phyloP scores from a whole-genome alignment of 2,888 invertebrate genomes.

The Nymphalis urticae region DNA sequence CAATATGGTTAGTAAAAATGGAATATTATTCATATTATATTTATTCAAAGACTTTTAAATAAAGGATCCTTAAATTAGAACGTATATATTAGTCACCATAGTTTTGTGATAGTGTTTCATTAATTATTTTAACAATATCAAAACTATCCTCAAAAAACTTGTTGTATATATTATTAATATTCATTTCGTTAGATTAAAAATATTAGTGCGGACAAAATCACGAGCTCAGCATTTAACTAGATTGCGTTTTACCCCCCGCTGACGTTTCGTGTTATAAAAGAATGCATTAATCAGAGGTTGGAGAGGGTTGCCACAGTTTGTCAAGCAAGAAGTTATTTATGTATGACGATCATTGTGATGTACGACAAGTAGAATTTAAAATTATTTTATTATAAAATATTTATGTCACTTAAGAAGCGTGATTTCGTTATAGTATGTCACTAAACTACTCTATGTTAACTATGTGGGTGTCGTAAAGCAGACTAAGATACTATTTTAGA shows the following conservation, averaged over 20 bases:
- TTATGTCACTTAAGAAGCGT: not conserved
- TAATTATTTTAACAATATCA: too few relatives aligned
- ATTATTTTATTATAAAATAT: not conserved
- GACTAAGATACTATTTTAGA: too few relatives aligned
- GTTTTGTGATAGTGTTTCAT: too few relatives aligned
- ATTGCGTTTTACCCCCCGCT: constrained; percentile 54
- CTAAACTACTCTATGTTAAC: too few relatives aligned
- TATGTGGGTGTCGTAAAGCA: too few relatives aligned
- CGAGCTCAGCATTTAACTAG: constrained; percentile 49
- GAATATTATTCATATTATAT: too few relatives aligned
- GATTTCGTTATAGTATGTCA: too few relatives aligned
- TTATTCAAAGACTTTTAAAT: too few relatives aligned
- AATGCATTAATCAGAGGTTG: constrained; percentile 58
- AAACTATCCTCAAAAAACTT: too few relatives aligned
- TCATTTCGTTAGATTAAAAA: constrained; percentile 47
- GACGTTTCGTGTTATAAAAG: constrained; percentile 58
- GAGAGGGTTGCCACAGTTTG: constrained; percentile 51
- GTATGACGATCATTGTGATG: constrained; percentile 16
- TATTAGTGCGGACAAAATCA: constrained; percentile 29
- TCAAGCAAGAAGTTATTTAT: constrained; percentile 40
- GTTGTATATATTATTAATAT: not conserved
- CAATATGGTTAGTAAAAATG: too few relatives aligned
- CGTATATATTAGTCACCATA: too few relatives aligned
- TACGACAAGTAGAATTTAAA: constrained; percentile 1
- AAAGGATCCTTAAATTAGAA: too few relatives aligned